A percentile compares a stretch with the other conserved stretches of the same genome.
Conservation (phyloP, 2,113 vertebrate species). For the Lepisosteus osseus region DNA sequence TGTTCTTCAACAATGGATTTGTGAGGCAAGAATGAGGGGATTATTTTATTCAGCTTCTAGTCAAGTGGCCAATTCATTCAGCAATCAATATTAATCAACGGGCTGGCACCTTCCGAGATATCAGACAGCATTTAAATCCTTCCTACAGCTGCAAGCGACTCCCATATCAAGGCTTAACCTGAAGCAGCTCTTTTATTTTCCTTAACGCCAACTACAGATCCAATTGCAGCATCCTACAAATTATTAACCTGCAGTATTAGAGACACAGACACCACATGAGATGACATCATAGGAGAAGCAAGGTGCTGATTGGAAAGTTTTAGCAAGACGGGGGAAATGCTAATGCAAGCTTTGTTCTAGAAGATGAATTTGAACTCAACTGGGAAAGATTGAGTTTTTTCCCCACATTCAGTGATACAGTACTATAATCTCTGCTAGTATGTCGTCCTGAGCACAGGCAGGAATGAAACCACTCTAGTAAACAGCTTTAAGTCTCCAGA, state of each 20-base stretch:
- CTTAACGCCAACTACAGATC: slow-evolving; percentile 22
- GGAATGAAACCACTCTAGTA: slow-evolving; percentile 21
- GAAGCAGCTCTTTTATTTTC: slow-evolving; percentile 17
- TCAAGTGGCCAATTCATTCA: slow-evolving; percentile 66
- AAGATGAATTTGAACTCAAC: slow-evolving; percentile 26
- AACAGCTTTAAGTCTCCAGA: slow-evolving; percentile 45
- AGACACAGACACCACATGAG: slow-evolving; percentile 24
- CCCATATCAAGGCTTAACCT: slow-evolving; percentile 29
- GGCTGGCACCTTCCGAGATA: slow-evolving; percentile 50
- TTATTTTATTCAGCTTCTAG: slow-evolving; percentile 71
- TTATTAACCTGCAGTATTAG: slow-evolving; percentile 34
- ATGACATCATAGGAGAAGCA: slow-evolving; percentile 16
- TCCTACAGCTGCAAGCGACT: slow-evolving; percentile 37
- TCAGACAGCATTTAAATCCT: slow-evolving; percentile 56
- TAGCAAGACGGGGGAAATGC: slow-evolving; percentile 18
- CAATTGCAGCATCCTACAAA: slow-evolving; percentile 42
- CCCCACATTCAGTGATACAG: slow-evolving; percentile 44
- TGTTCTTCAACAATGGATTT: slow-evolving; percentile 52
- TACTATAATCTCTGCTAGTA: slow-evolving; percentile 36
- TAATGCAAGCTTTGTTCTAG: neutral
- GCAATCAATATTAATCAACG: slow-evolving; percentile 76
- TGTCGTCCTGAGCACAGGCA: slow-evolving; percentile 33
- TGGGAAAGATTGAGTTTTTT: slow-evolving; percentile 25
- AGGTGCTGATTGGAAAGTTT: slow-evolving; percentile 31
- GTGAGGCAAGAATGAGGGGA: slow-evolving; percentile 56